These are phyloP conservation scores for Sceliomorpha sp. DNA, from an alignment of 2,888 invertebrate genomes.

Conservation along the genomic window DNA sequence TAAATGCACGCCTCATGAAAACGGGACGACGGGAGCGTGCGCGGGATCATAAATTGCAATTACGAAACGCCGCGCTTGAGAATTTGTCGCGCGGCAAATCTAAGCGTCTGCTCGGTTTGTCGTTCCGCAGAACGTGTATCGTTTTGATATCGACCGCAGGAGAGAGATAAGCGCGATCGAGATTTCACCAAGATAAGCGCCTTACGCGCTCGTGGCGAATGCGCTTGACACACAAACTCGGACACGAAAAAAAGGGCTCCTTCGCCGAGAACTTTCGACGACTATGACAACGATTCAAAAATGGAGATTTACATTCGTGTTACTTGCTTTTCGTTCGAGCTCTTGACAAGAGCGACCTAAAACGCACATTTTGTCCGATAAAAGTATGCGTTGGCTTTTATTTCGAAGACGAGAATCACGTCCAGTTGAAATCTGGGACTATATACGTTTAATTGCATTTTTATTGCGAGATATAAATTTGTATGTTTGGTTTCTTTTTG, in stretches of 20 bases:
- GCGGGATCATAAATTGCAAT: constrained; percentile 77
- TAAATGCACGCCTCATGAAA: constrained; percentile 71
- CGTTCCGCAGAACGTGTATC: constrained; percentile 42
- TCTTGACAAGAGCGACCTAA: too few species aligned
- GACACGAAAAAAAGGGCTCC: constrained; percentile 16
- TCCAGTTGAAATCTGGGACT: too few species aligned
- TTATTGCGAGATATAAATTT: too few species aligned
- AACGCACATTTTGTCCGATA: too few species aligned
- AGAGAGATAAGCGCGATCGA: constrained; percentile 53
- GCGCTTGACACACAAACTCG: constrained; percentile 12
- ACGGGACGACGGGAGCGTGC: constrained; percentile 57
- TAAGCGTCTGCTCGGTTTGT: constrained; percentile 62
- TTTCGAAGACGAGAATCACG: too few species aligned
- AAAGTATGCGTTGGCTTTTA: too few species aligned
- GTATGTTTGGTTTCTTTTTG: too few species aligned
- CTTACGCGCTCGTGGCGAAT: constrained; percentile 35
- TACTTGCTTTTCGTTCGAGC: too few species aligned
- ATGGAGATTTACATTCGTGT: too few species aligned
- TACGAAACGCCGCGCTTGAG: constrained; percentile 77
- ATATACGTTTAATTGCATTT: too few species aligned
- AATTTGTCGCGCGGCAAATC: constrained; percentile 78
- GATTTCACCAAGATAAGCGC: constrained; percentile 47
- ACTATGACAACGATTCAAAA: too few species aligned
- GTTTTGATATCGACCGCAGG: constrained; percentile 45
- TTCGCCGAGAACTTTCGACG: too few species aligned